A percentile compares a stretch with the other conserved stretches of the same genome.
Conservation (phyloP, 2,113 vertebrate species). For the Leptosomus discolor region DNA sequence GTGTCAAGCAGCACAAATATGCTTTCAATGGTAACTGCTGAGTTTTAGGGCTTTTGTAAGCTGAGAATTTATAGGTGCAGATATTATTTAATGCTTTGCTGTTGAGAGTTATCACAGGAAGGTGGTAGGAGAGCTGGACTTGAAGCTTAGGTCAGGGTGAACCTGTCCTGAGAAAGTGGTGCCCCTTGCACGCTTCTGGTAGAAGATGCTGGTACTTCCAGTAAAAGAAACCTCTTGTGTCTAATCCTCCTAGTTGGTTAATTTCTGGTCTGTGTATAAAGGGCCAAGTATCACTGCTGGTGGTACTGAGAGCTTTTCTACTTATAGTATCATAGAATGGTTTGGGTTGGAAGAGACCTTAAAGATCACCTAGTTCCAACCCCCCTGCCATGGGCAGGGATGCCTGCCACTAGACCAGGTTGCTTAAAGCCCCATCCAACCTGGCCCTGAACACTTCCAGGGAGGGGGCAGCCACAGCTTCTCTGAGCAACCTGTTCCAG, state of each 20-base stretch:
- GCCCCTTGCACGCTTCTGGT: background rate
- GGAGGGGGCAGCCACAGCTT: too few relatives aligned
- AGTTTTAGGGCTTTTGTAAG: background rate
- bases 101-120: background rate
- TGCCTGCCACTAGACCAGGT: too few relatives aligned
- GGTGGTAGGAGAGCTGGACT: background rate
- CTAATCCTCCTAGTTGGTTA: background rate
- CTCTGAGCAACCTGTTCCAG: too few relatives aligned
- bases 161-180: background rate
- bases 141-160: background rate
- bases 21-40: background rate
- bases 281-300: background rate
- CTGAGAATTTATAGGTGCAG: background rate
- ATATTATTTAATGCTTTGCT: background rate
- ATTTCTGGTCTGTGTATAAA: background rate
- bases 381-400: too few relatives aligned
- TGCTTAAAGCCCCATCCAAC: too few relatives aligned
- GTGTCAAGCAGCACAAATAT: background rate
- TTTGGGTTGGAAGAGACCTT: too few relatives aligned
- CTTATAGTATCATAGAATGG: too few relatives aligned
- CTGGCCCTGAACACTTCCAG: too few relatives aligned
- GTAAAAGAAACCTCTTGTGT: background rate
- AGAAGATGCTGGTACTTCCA: background rate
- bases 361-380: too few relatives aligned
- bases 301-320: background rate